Evolutionary conservation across 2,888 invertebrate species (phyloP), one percentile per base, ranked within the genome.

Genomic region (Diaprepes abbreviatus): DNA sequence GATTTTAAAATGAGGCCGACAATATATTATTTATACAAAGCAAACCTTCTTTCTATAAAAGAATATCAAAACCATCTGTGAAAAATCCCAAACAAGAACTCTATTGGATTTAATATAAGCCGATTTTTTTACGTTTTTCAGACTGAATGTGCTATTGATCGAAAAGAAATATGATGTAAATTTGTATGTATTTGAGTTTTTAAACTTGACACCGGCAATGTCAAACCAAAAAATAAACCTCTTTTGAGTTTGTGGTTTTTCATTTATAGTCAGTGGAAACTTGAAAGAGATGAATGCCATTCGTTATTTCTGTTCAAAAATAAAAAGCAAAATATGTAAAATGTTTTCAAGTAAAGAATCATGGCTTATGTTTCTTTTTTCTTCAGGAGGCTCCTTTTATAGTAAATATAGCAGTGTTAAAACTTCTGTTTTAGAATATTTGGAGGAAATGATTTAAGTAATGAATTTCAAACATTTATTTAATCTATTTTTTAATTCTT

Each of bases 231-330:
- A 50, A 50, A 28, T 28, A 28, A 16, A 28, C 28, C 28, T 28
- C 28, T 50, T 50, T 14, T 14, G 45, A 45, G 28, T 48, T 28
- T 28, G 48, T 6, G 28, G 28, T 28, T 50, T 50, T 48, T 50
- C 28, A 50, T 50, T 50, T 28, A 50, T 50, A 50, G 48, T 50
- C 28, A 5, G 48, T 16, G 9, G 14, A 28, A 50, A 28, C 16
- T 28, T 50, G 48, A 50, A 50, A 50, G 48, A 50, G 48, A 50
- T 50, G 28, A 50, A 50, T 50, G 48, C 28, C 19, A 50, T 28
- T 50, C 48, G 48, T 28, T 50, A 28, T 50, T 50, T 50, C 9
- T 16, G 28, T 50, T 50, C 28, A 50, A 0, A 1, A 45, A 24
- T 45, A 24, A 45, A 45, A 45, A 24, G 24, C 45, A 45, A 45